Conservation (phyloP, 2,797 vertebrate species). For the Amblyopsis hoosieri region DNA sequence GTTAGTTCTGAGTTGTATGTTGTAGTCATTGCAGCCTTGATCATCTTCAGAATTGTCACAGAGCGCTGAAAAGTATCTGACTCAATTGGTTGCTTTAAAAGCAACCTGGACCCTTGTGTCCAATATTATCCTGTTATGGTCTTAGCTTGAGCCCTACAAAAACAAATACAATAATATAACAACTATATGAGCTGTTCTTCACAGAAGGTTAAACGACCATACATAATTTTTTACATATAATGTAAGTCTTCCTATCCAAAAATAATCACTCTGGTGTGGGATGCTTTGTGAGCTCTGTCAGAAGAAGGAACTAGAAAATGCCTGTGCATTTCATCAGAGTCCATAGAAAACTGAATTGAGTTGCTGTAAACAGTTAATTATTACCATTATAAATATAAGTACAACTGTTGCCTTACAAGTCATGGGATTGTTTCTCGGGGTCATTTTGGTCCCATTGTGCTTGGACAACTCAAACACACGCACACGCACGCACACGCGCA, state of each 20-base stretch:
- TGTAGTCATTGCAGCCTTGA: conserved; percentile 14
- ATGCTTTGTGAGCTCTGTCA: background rate
- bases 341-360: conserved; percentile 27
- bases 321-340: background rate
- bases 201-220: no score
- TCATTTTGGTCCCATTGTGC: conserved; percentile 29
- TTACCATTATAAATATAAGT: background rate
- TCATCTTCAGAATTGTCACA: conserved; percentile 7
- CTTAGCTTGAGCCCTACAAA: no score
- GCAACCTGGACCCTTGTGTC: conserved; percentile 1
- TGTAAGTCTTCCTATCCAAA: background rate
- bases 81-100: conserved; percentile 5
- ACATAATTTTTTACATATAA: no score
- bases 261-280: background rate
- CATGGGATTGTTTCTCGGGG: conserved; percentile 15
- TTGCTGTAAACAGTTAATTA: conserved; percentile 34
- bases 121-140: no score
- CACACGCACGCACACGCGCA: background rate
- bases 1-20: background rate
- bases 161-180: no score
- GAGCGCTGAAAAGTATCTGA: conserved; percentile 6
- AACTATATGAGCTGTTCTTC: no score
- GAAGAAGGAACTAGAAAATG: conserved; percentile 1
- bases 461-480: conserved; percentile 11
- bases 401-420: background rate